Base-by-base conservation (phyloP, 2,888 invertebrate genomes). In the Adelphocoris suturalis region DNA sequence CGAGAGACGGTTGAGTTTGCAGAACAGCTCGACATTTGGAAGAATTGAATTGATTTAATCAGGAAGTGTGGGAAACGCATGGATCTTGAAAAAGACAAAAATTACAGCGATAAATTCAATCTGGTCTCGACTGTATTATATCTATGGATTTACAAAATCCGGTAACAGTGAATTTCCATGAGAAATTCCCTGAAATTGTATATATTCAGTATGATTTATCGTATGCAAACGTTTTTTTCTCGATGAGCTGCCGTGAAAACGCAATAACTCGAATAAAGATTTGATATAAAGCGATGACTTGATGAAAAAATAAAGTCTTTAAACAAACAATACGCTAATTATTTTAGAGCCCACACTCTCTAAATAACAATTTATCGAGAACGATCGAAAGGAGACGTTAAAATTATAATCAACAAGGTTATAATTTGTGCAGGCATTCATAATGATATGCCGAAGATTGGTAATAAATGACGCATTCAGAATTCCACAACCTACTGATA, bases 311-410 rank as follows among this genome's bases (percentile, higher is more conserved):
- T 78, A n/a, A 75, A 80, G 80, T 47, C 80, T 80, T 80, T 23
- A 23, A 82, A 61, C 11, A 75, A 75, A 86, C 68, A 86, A 48
- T 75, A 75, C 75, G 68, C 86, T 85, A 28, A 61, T 86, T n/a
- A 82, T 82, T 82, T 52, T 23, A 82, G 82, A 82, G 82, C 82
- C 82, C 82, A 52, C 27, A 82, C 82, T 52, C 81, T 81, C 11
- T 23, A 68, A 68, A 27, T 27, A 16, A 68, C 23, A 23, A 7
- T 23, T 68, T 68, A 0, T 68, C 27, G 19, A 68, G 5, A 37
- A 37, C 37, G 37, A 37, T 37, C 37, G 37, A 37, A 7, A 37
- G 37, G 37, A 4, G 37, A 37, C n/a, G n/a, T n/a, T n/a, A n/a
- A 61, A n/a, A 61, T 61, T 19, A 48, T 1, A 23, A 68, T 23